Conservation (phyloP, 2,888 invertebrate genomes). For the Trypoxylon attenuatum region DNA sequence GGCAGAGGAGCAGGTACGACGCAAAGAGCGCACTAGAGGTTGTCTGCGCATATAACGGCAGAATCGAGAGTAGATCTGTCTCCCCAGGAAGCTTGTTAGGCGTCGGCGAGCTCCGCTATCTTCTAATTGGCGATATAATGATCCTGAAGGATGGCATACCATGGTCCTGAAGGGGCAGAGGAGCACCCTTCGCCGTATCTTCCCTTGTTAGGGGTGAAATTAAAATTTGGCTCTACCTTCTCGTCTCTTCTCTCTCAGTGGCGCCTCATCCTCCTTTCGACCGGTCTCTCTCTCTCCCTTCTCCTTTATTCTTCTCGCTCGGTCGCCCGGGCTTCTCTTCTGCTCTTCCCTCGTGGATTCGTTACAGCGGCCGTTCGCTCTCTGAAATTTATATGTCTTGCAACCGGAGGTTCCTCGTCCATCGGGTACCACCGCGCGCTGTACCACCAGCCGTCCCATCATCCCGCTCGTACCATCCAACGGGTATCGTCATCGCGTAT, state of each 20-base stretch:
- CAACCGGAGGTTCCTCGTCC: constrained; percentile 40
- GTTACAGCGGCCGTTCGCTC: constrained; percentile 56
- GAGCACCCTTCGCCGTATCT: constrained; percentile 50
- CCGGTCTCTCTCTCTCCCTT: constrained; percentile 13
- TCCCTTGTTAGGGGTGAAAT: constrained; percentile 68
- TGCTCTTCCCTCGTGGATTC: constrained; percentile 44
- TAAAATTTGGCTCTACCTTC: constrained; percentile 64
- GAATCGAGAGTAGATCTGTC: constrained; percentile 62
- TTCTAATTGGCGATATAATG: constrained; percentile 75
- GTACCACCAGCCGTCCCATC: too few relatives aligned
- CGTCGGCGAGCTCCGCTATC: constrained; percentile 71
- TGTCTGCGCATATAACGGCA: constrained; percentile 48
- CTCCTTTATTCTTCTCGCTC: constrained; percentile 19
- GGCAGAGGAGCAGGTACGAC: constrained; percentile 38
- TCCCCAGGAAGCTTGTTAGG: constrained; percentile 74
- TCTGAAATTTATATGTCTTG: constrained; percentile 55
- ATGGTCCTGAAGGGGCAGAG: constrained; percentile 63
- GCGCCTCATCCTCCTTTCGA: constrained; percentile 14
- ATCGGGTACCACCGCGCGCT: constrained; percentile 25
- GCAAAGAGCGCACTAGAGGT: constrained; percentile 35
- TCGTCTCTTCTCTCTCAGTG: too few relatives aligned
- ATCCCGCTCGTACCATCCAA: too few relatives aligned
- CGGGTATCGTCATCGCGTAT: constrained; percentile 1
- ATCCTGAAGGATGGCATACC: constrained; percentile 74
- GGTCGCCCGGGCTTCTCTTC: constrained; percentile 8